Percentiles rank a stretch among this genome's conserved stretches.
phyloP scores from a whole-genome alignment of 2,797 vertebrate species.

The Enteromius radiatus region DNA sequence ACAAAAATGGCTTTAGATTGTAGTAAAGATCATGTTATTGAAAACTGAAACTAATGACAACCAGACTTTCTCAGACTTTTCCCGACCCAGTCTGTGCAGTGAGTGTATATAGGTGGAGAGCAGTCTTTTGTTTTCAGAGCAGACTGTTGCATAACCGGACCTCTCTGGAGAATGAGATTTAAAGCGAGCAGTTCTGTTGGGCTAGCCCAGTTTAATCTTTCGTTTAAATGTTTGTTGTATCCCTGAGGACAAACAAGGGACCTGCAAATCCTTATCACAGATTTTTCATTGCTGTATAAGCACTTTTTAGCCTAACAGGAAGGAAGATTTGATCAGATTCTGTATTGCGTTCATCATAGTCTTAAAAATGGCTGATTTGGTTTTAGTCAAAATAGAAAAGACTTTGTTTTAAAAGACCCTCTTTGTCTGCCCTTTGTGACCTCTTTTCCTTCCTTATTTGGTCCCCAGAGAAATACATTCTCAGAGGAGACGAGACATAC shows the following conservation, averaged over 20 bases:
- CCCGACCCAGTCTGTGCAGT: background rate
- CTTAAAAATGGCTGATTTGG: background rate
- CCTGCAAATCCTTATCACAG: background rate
- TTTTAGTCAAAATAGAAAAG: background rate
- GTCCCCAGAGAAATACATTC: slow-evolving; percentile 81
- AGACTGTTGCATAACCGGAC: slow-evolving; percentile 3
- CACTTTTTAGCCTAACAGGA: slow-evolving; percentile 4
- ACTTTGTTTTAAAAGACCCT: background rate
- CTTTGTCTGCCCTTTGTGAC: background rate
- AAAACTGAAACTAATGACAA: background rate
- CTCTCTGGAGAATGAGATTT: slow-evolving; percentile 27
- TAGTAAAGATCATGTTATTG: background rate
- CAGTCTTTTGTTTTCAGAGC: slow-evolving; percentile 36
- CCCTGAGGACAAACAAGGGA: background rate
- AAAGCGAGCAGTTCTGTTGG: background rate
- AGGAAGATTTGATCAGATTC: background rate
- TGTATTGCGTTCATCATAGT: background rate
- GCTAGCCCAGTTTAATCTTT: slow-evolving; percentile 19
- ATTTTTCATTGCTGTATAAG: slow-evolving; percentile 12
- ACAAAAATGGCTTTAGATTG: background rate
- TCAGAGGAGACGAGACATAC: slow-evolving; percentile 82
- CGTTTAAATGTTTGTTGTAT: slow-evolving; percentile 16
- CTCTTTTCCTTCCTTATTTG: background rate
- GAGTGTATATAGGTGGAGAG: background rate
- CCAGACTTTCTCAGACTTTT: background rate